Conservation (phyloP, 2,113 vertebrate genomes). For the Gallinago jamesoni region DNA sequence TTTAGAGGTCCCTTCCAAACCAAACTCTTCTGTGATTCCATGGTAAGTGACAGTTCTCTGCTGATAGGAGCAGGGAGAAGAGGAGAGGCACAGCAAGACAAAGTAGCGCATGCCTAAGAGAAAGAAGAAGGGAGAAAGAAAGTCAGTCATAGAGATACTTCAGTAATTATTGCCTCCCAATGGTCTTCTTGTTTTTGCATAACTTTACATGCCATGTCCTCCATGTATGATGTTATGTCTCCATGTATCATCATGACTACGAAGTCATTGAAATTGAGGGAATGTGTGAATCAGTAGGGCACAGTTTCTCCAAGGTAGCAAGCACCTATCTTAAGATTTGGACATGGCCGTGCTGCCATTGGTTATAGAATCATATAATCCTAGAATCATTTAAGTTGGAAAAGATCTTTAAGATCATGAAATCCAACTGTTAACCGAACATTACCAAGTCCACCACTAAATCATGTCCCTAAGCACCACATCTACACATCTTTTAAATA, state of each 20-base stretch:
- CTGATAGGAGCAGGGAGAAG: neutral
- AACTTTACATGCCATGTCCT: neutral
- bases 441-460: neutral
- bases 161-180: neutral
- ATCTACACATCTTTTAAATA: neutral
- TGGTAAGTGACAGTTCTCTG: neutral
- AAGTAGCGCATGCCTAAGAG: neutral
- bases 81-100: neutral
- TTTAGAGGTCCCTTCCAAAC: neutral
- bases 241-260: neutral
- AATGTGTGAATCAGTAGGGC: neutral
- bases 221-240: neutral
- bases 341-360: neutral
- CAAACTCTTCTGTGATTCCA: neutral
- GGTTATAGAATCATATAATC: neutral
- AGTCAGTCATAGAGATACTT: neutral
- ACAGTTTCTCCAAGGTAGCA: neutral
- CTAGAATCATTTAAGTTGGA: neutral
- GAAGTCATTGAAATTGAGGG: neutral
- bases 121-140: neutral
- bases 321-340: neutral
- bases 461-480: neutral
- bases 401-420: neutral
- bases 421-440: neutral
- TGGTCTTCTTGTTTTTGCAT: neutral